Evolutionary conservation across 2,888 invertebrate genomes (phyloP), one percentile per base, ranked within the genome.

Genomic region (Tetanocera ferruginea): DNA sequence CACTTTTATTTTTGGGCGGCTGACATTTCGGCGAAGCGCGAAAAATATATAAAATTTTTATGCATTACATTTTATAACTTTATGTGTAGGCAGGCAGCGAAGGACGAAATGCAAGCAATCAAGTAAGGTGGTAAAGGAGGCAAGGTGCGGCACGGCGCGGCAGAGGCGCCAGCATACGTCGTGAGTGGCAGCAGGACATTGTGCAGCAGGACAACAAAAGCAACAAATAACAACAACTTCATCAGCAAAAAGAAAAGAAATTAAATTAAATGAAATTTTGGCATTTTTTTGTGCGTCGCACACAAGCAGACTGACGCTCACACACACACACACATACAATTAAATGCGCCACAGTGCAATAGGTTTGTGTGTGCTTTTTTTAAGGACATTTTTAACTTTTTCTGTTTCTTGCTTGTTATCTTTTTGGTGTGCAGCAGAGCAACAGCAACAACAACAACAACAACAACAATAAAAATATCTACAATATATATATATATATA

Each of bases 31-130:
- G 49, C 57, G 78, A 76, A 76, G 67, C 76, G 76, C 72, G 76
- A 76, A 71, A 76, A 78, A 78, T 78, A 78, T 78, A 78, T 78
- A 76, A 72, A 78, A 78, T 76, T 78, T 76, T 57, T 72, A 78
- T 78, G 78, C 76, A 72, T 76, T 64, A 76, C 69, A 78, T 78
- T 75, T 76, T 78, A 78, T 52, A 75, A 67, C 74, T 70, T 76
- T 62, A 76, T 70, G 25, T 43, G n/a, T 17, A 31, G 60, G 62
- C 5, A 62, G 49, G 17, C 31, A 17, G 5, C 1, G 9, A 5
- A 72, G 37, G 62, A 49, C 37, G 69, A 25, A 25, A 43, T 6
- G 52, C 11, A 75, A 62, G 31, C 8, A n/a, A 11, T 51, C 4
- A 34, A 25, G 28, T 43, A 23, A 31, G 31, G 52, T n/a, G 34